Evolutionary conservation across 2,888 invertebrate species (phyloP).

Genomic region (Meganola albula): DNA sequence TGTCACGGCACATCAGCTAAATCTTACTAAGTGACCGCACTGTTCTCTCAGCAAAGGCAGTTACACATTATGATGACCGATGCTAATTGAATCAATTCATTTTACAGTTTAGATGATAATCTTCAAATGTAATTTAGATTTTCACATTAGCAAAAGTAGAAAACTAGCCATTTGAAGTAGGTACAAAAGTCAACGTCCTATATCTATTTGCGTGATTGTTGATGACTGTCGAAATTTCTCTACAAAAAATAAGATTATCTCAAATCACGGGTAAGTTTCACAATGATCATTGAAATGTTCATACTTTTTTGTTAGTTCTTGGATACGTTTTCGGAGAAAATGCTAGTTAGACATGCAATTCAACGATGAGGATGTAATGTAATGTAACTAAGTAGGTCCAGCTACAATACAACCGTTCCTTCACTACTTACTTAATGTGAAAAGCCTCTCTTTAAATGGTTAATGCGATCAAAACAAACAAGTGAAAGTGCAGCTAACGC

Average conservation of each 20-base stretch:
- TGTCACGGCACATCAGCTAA: constrained; percentile 43
- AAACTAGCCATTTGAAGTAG: constrained; percentile 24
- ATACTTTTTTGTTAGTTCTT: constrained; percentile 45
- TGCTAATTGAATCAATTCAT: constrained; percentile 24
- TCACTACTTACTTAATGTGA: constrained; percentile 15
- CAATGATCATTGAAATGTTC: constrained; percentile 47
- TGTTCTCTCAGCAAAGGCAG: constrained; percentile 29
- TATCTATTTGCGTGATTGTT: constrained; percentile 54
- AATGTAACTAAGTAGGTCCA: no score
- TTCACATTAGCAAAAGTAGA: constrained; percentile 22
- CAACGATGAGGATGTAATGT: no score
- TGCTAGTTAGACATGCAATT: constrained; percentile 50
- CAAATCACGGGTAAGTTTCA: constrained; percentile 60
- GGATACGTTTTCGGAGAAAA: constrained; percentile 46
- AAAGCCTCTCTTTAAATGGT: constrained; percentile 11
- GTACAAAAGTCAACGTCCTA: constrained; percentile 6
- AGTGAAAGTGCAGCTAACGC: constrained; percentile 25
- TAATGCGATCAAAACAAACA: constrained; percentile 19
- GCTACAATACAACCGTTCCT: no score
- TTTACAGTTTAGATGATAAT: constrained; percentile 10
- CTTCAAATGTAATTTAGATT: no score
- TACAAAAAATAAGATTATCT: constrained; percentile 58
- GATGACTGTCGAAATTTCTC: constrained; percentile 59
- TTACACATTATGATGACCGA: constrained; percentile 19
- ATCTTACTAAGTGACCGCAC: constrained; percentile 35